Evolutionary conservation across 2,113 vertebrate genomes (phyloP), one percentile per base, ranked within the genome.

Genomic region (Anoplopoma fimbria): DNA sequence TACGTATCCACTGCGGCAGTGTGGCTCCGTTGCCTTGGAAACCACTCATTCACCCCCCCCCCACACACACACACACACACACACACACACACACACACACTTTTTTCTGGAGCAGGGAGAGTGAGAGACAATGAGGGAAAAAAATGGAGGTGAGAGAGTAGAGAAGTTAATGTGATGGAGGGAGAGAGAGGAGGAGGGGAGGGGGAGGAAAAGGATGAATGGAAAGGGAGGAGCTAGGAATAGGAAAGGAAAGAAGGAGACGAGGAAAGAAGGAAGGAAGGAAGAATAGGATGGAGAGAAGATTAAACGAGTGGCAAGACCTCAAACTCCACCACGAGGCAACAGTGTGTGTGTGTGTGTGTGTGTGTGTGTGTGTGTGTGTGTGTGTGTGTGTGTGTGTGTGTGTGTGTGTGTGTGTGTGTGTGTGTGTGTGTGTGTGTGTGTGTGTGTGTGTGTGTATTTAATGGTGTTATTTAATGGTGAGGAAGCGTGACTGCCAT

Each of bases 11-110:
- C 94, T 93, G 94, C 95, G 86, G 95, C 97, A 97, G 94, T 95
- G 91, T 94, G 92, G 82, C 95, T 91, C 69, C 67, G 97, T 97
- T 98, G 93, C 96, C 95, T 95, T 95, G 96, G 96, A 94, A 95
- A 97, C 95, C 49, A 83, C 93, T 93, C 93, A 95, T 95, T 89
- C 94, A 91, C 51, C 85, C 82, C 88, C 87, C 68, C 47, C 77
- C 61, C 61, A 4, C 13, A 1, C 14, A 4, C 25, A 12, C 25
- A 14, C 57, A 17, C 55, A 62, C 31, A 34, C 9, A 34, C 31
- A 62, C 29, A 62, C 31, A 34, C 12, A 58, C 27, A 31, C 4
- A 58, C 57, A 60, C 57, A 31, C 58, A 34, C 58, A 61, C 10
- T 63, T 63, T 1, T 36, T 36, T 63, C 61, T 36, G 33, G 61